phyloP scores from a whole-genome alignment of 1,140 invertebrate species.

The Drosophila yakuba region DNA sequence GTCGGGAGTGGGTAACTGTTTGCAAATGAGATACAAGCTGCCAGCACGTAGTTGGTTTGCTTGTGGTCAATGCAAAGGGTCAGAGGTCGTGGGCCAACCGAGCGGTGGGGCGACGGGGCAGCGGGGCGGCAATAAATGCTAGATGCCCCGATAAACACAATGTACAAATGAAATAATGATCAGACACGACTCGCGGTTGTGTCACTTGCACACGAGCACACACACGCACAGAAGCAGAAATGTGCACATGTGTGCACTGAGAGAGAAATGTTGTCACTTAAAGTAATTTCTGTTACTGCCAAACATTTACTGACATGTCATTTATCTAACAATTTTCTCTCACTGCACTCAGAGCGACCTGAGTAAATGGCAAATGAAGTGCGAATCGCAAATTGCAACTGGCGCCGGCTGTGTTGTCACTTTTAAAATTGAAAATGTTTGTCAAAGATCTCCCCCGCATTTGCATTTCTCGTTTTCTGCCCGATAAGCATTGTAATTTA shows the following conservation, averaged over 20 bases:
- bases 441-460: slow-evolving; percentile 46
- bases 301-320: too few relatives aligned
- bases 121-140: slow-evolving; percentile 62
- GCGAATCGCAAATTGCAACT: slow-evolving; percentile 44
- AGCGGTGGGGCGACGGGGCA: neutral
- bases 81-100: neutral
- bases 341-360: slow-evolving; percentile 3
- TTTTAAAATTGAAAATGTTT: slow-evolving; percentile 80
- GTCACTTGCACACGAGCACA: slow-evolving; percentile 58
- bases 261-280: neutral
- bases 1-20: slow-evolving; percentile 41
- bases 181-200: slow-evolving; percentile 68
- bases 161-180: slow-evolving; percentile 80
- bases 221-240: neutral
- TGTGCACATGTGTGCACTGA: neutral
- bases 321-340: neutral
- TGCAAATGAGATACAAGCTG: slow-evolving; percentile 50
- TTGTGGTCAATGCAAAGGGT: slow-evolving; percentile 41
- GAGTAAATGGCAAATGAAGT: slow-evolving; percentile 60
- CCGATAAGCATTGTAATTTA: slow-evolving; percentile 57
- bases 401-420: slow-evolving; percentile 51
- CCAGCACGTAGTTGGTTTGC: slow-evolving; percentile 43
- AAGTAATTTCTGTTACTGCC: neutral
- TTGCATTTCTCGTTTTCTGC: slow-evolving; percentile 21
- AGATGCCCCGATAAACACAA: slow-evolving; percentile 72